Conservation (phyloP, 23 tunicate genomes). For the Halocynthia aurantium region DNA sequence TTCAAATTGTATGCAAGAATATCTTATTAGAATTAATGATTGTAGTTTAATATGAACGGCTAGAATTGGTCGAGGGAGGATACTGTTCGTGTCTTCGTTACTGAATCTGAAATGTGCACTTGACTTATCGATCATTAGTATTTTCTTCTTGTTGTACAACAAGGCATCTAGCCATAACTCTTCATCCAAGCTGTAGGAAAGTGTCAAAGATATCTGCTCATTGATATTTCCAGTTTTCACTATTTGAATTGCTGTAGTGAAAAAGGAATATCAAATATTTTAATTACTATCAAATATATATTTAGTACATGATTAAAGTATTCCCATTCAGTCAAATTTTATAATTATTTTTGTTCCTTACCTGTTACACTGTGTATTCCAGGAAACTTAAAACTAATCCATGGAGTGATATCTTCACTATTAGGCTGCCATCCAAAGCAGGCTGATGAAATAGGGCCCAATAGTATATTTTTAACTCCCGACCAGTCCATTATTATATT, state of each 20-base stretch:
- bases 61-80: not conserved
- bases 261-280: not conserved
- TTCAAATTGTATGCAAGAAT: conserved; percentile 15
- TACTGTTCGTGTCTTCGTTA: not conserved
- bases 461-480: not conserved
- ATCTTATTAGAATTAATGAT: not conserved
- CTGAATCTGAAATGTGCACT: not conserved
- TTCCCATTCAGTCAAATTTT: too few species aligned
- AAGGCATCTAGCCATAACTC: not conserved
- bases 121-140: not conserved
- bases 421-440: conserved; percentile 11
- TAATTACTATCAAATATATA: not conserved
- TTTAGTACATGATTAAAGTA: too few species aligned
- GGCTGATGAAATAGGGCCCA: not conserved
- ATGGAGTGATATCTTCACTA: not conserved
- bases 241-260: conserved; percentile 1
- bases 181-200: conserved; percentile 17
- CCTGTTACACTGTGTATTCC: not conserved
- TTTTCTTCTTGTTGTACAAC: too few species aligned
- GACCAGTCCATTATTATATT: not conserved
- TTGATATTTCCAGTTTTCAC: not conserved
- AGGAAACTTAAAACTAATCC: not conserved
- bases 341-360: not conserved
- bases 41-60: conserved; percentile 7
- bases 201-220: not conserved